Evolutionary conservation across 2,113 vertebrate species (phyloP), one percentile per base, ranked within the genome.

Genomic region (Peromyscus maniculatus): DNA sequence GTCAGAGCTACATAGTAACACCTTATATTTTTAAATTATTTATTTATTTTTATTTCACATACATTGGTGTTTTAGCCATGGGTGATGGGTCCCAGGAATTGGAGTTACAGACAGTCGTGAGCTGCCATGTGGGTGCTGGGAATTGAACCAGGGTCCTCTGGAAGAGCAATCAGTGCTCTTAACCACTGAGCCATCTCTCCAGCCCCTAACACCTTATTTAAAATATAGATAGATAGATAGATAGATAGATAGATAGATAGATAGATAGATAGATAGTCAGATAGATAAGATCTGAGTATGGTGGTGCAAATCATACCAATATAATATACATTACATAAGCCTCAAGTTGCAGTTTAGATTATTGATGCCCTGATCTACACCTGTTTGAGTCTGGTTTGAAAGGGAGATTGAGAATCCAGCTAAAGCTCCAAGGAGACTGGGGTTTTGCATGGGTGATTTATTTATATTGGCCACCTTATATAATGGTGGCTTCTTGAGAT

Each of bases 361-460:
- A 0, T 49, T 89, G 64, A 64, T 82, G n/a, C 3, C 7, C 83
- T 62, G 0, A 72, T 82, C 19, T 21, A 80, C 19, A 46, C 77
- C 19, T 96, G 2, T 89, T 91, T 94, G 77, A 96, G 39, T 93
- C n/a, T 93, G 36, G 33, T 78, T 87, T 59, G 13, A 62, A 67
- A 67, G 83, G 62, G 39, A 86, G 15, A 71, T 52, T 21, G 69
- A 83, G 62, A 72, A 22, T 22, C 13, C 19, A 57, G 21, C 7
- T 49, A 46, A 83, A 89, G 24, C 31, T 95, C 93, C 36, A 94
- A 59, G 67, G 43, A 84, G 49, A 59, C 49, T 89, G 55, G 21
- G 33, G 57, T 91, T 43, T 75, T 43, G 57, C 1, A 8, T 66
- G 36, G 31, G 43, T 89, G 64, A 24, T 72, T 86, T 84, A n/a